Evolutionary conservation across 2,797 vertebrate genomes (phyloP).

Genomic region (Sphenodon punctatus): DNA sequence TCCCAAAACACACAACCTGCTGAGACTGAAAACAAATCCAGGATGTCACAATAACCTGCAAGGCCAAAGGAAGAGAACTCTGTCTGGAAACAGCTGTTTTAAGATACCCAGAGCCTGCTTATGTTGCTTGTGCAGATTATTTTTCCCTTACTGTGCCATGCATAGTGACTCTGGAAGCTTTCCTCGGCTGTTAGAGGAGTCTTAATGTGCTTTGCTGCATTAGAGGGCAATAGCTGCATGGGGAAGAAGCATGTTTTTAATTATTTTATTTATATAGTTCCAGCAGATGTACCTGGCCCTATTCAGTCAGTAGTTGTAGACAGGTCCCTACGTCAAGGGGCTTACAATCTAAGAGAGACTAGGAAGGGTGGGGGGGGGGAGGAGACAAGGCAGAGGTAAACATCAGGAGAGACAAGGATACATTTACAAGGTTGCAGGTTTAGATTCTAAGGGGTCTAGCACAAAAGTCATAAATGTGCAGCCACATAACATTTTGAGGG

Average conservation of each 20-base stretch:
- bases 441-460: neutral
- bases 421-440: too few species aligned
- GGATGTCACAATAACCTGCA: neutral
- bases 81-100: too few species aligned
- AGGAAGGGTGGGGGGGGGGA: too few species aligned
- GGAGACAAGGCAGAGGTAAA: too few species aligned
- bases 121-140: neutral
- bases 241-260: neutral
- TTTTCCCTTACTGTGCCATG: neutral
- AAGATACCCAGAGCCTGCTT: neutral
- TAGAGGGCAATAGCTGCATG: neutral
- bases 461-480: neutral
- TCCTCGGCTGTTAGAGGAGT: neutral
- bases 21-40: neutral
- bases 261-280: too few species aligned
- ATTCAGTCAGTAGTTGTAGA: too few species aligned
- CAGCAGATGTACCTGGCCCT: too few species aligned
- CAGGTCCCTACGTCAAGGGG: too few species aligned
- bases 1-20: conserved; percentile 23
- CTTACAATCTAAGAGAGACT: too few species aligned
- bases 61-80: neutral
- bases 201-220: neutral
- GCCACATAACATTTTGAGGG: neutral
- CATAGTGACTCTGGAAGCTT: conserved; percentile 4
- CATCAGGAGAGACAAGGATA: too few species aligned